A percentile compares a stretch with the other conserved stretches of the same genome.
phyloP scores from a whole-genome alignment of 2,888 invertebrate genomes.

The Megastigmus dorsalis region DNA sequence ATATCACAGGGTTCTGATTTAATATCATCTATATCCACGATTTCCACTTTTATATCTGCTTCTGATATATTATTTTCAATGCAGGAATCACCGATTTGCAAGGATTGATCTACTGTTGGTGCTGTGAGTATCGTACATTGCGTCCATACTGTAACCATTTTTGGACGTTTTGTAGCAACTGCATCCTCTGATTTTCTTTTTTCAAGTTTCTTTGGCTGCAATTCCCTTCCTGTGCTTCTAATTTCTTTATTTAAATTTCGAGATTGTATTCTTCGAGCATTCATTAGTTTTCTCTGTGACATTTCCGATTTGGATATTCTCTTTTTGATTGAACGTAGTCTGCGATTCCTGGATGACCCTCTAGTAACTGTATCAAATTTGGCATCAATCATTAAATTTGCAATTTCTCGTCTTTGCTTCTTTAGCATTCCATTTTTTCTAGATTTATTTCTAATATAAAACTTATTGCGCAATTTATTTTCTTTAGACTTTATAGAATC shows the following conservation, averaged over 20 bases:
- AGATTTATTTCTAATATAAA: slow-evolving; percentile 41
- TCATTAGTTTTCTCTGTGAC: slow-evolving; percentile 42
- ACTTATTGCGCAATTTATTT: slow-evolving; percentile 42
- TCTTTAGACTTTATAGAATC: slow-evolving; percentile 26
- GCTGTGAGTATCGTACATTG: slow-evolving; percentile 63
- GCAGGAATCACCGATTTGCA: slow-evolving; percentile 39
- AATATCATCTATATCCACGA: slow-evolving; percentile 61
- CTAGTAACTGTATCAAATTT: slow-evolving; percentile 65
- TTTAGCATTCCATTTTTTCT: slow-evolving; percentile 53
- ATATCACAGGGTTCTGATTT: slow-evolving; percentile 58
- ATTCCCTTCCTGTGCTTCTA: neutral
- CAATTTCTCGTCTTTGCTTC: slow-evolving; percentile 65
- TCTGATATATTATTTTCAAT: slow-evolving; percentile 23
- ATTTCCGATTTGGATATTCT: slow-evolving; percentile 41
- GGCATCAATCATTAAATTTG: slow-evolving; percentile 68
- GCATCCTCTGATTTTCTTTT: slow-evolving; percentile 31
- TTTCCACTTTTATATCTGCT: slow-evolving; percentile 57
- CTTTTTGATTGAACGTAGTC: slow-evolving; percentile 53
- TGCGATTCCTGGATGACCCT: slow-evolving; percentile 62
- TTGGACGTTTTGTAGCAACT: slow-evolving; percentile 10
- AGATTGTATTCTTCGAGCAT: slow-evolving; percentile 46
- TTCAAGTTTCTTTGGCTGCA: slow-evolving; percentile 27
- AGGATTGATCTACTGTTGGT: slow-evolving; percentile 54
- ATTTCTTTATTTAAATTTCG: slow-evolving; percentile 48
- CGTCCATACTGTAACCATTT: slow-evolving; percentile 62